Percentiles rank a stretch among this genome's conserved stretches.
phyloP scores from a whole-genome alignment of 2,888 invertebrate genomes.

The Philopedon plagiatum region DNA sequence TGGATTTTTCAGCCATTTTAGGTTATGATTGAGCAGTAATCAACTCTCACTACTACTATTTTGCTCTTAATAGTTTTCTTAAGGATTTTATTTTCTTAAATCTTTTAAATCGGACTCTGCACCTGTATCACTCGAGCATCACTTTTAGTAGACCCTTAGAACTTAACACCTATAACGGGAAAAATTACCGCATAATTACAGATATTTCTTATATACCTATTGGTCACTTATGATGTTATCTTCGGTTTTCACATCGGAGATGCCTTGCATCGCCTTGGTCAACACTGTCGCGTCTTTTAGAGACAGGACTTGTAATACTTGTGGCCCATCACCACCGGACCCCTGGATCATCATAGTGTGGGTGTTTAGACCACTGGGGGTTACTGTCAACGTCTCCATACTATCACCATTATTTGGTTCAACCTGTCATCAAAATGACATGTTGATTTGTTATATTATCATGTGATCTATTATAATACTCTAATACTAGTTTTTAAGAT shows the following conservation, averaged over 20 bases:
- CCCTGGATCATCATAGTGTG: constrained; percentile 88
- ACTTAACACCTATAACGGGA: neutral
- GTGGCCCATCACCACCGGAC: constrained; percentile 78
- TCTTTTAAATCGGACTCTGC: too few species aligned
- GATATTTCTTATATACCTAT: constrained; percentile 56
- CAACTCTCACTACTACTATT: too few species aligned
- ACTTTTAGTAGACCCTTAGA: neutral
- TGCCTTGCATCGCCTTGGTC: constrained; percentile 83
- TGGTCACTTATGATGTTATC: constrained; percentile 74
- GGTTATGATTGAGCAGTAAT: too few species aligned
- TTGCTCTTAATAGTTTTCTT: too few species aligned
- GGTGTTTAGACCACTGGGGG: constrained; percentile 77
- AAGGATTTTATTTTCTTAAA: too few species aligned
- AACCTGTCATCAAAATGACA: constrained; percentile 72
- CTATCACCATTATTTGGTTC: constrained; percentile 81
- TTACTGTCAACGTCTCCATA: constrained; percentile 82
- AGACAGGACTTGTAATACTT: constrained; percentile 87
- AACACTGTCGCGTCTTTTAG: constrained; percentile 88
- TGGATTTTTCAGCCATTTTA: too few species aligned
- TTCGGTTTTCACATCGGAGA: constrained; percentile 81
- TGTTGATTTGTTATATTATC: too few species aligned
- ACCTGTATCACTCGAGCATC: neutral
- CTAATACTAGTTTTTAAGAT: too few species aligned
- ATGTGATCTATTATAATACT: too few species aligned
- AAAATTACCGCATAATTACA: constrained; percentile 21